A percentile compares a stretch with the other conserved stretches of the same genome.
These are phyloP conservation scores for Barbus barbus DNA, from an alignment of 2,113 vertebrate genomes.

Conservation along the genomic window DNA sequence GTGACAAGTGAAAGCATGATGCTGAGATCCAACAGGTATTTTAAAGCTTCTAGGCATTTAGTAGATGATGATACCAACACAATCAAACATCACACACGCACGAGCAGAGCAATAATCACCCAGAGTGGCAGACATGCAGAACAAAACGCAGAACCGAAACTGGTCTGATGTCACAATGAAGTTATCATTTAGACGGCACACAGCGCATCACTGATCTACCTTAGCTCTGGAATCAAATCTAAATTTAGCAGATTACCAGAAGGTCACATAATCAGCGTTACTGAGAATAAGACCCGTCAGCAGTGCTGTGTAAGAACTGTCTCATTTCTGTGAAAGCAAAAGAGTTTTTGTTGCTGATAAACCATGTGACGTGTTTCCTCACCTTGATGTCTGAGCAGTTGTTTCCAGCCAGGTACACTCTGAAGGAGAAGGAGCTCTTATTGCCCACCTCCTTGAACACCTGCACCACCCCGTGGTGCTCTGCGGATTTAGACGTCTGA, in stretches of 20 bases:
- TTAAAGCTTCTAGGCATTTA: background rate
- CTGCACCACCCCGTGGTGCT: conserved; percentile 82
- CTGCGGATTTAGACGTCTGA: conserved; percentile 66
- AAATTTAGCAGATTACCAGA: background rate
- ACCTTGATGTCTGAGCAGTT: conserved; percentile 85
- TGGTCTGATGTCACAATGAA: background rate
- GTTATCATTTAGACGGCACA: background rate
- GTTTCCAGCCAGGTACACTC: conserved; percentile 84
- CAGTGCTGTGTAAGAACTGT: background rate
- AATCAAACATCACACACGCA: background rate
- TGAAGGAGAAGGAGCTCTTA: conserved; percentile 78
- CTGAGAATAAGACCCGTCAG: background rate
- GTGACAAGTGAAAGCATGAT: background rate
- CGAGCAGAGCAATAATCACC: background rate
- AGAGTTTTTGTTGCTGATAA: background rate
- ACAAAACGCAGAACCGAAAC: background rate
- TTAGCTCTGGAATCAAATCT: background rate
- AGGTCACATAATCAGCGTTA: background rate
- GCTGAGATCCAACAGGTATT: background rate
- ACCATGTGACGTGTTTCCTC: background rate
- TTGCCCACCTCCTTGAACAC: conserved; percentile 79
- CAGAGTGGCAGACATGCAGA: background rate
- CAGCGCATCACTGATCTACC: background rate
- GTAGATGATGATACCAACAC: background rate
- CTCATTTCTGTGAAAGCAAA: background rate